Conservation (phyloP, 2,888 invertebrate species). For the Zygogramma bicolorata region DNA sequence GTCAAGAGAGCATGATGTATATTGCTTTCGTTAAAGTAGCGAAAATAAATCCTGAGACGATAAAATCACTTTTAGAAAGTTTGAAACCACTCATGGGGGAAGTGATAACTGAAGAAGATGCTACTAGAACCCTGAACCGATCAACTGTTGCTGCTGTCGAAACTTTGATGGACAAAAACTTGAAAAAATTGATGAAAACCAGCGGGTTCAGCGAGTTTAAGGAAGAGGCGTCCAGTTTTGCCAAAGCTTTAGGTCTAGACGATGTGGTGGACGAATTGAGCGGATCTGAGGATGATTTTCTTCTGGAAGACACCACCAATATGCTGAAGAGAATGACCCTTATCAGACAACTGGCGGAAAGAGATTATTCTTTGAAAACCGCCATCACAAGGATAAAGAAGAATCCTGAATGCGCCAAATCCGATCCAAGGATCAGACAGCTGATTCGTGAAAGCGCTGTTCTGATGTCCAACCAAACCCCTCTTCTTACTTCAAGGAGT, state of each 20-base stretch:
- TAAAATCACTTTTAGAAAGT: conserved; percentile 72
- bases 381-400: conserved; percentile 75
- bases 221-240: conserved; percentile 77
- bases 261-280: conserved; percentile 69
- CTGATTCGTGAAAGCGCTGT: conserved; percentile 81
- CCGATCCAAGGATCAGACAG: conserved; percentile 78
- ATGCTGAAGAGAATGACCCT: conserved; percentile 78
- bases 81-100: conserved; percentile 73
- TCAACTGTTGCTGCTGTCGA: conserved; percentile 77
- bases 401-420: conserved; percentile 76
- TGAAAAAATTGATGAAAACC: conserved; percentile 69
- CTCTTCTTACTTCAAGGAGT: conserved; percentile 77
- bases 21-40: conserved; percentile 76
- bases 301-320: conserved; percentile 70
- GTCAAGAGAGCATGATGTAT: conserved; percentile 73
- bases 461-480: conserved; percentile 62
- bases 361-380: conserved; percentile 73
- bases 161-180: conserved; percentile 71
- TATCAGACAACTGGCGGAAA: conserved; percentile 79
- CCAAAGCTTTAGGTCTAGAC: conserved; percentile 77
- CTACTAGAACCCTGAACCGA: conserved; percentile 75
- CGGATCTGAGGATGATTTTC: conserved; percentile 54
- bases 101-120: conserved; percentile 74
- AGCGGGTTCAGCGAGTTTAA: conserved; percentile 66
- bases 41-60: conserved; percentile 71